Evolutionary conservation across 2,888 invertebrate genomes (phyloP).

Genomic region (Troglohyphantes excavatus): DNA sequence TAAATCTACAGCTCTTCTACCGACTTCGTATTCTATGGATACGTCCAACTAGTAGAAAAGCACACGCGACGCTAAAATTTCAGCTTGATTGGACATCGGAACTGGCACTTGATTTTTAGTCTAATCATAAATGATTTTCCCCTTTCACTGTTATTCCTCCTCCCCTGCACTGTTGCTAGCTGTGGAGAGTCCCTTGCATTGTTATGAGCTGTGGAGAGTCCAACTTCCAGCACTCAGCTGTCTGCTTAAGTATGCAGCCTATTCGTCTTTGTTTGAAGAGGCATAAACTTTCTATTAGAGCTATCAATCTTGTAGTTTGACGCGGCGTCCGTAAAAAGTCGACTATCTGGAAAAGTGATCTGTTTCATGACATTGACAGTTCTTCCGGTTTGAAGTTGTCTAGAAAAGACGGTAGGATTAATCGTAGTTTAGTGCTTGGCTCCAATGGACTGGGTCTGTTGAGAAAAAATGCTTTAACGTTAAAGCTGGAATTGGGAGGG

Average conservation of each 20-base stretch:
- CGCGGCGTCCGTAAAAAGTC: slow-evolving; percentile 1
- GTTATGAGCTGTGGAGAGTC: neutral
- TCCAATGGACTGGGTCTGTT: neutral
- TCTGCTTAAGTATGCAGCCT: slow-evolving; percentile 23
- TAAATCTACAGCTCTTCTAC: no score
- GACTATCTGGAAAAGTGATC: slow-evolving; percentile 8
- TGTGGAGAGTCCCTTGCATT: no score
- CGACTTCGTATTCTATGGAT: neutral
- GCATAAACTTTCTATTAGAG: slow-evolving; percentile 14
- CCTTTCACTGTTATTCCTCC: no score
- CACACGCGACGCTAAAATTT: neutral
- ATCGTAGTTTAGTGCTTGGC: neutral
- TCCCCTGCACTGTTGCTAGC: neutral
- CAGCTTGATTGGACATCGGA: neutral
- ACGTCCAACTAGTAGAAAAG: neutral
- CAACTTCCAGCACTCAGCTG: neutral
- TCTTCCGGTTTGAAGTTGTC: slow-evolving; percentile 15
- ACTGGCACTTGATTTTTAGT: no score
- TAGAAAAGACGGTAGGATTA: neutral
- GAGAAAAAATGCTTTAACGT: no score
- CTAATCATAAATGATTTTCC: no score
- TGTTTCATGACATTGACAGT: slow-evolving; percentile 20
- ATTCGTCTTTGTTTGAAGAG: slow-evolving; percentile 6
- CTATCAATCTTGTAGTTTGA: slow-evolving; percentile 17
- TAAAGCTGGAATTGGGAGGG: no score